Evolutionary conservation across 2,113 vertebrate genomes (phyloP).

Genomic region (Rynchops niger): DNA sequence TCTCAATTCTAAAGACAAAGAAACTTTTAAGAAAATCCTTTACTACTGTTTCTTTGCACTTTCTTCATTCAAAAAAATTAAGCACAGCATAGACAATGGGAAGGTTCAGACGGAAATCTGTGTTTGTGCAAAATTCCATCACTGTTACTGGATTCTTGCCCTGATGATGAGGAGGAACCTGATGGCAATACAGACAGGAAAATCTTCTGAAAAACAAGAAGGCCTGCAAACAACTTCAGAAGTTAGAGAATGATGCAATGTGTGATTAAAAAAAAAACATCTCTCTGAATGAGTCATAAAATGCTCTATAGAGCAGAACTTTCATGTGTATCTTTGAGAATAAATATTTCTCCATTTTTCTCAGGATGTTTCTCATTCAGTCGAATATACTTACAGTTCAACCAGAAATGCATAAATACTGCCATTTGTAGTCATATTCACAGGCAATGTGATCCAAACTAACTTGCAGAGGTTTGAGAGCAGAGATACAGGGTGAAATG

Average conservation of each 20-base stretch:
- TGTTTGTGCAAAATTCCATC: not conserved
- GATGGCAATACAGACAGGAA: not conserved
- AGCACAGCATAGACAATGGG: accelerated
- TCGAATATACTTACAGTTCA: not conserved
- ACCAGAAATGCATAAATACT: not conserved
- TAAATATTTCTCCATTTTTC: not conserved
- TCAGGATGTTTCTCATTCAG: not conserved
- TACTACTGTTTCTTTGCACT: not conserved
- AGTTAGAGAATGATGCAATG: not conserved
- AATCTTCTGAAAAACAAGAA: not conserved
- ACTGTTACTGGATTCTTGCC: not conserved
- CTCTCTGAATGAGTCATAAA: not conserved
- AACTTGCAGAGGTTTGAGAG: not conserved
- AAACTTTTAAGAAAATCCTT: not conserved
- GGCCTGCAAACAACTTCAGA: not conserved
- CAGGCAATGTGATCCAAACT: not conserved
- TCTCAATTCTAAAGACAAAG: not conserved
- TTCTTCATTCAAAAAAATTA: not conserved
- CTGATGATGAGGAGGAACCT: not conserved
- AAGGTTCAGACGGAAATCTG: not conserved
- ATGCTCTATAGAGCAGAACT: not conserved
- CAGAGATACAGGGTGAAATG: not conserved
- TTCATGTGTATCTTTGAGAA: not conserved
- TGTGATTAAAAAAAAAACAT: not conserved
- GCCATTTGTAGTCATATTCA: not conserved